Conservation (phyloP, 2,113 vertebrate species). For the Myiopsitta monachus region DNA sequence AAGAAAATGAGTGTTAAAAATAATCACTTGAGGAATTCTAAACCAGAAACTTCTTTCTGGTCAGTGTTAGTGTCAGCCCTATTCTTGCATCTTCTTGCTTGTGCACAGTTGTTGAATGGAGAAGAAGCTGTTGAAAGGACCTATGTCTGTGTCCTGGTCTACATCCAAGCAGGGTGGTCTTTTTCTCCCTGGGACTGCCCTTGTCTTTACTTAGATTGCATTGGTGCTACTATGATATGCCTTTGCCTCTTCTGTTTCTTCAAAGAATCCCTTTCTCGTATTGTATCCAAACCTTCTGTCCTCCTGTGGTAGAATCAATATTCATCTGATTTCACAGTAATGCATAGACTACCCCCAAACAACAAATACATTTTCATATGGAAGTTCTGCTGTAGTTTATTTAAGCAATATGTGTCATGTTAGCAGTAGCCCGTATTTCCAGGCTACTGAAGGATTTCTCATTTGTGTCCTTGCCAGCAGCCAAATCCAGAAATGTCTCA, state of each 20-base stretch:
- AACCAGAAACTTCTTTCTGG: background rate
- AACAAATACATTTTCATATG: background rate
- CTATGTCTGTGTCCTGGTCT: background rate
- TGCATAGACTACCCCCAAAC: background rate
- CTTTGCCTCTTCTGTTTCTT: background rate
- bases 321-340: background rate
- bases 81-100: background rate
- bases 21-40: background rate
- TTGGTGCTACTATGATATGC: background rate
- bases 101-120: background rate
- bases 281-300: background rate
- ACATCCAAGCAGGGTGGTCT: background rate
- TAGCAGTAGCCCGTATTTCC: background rate
- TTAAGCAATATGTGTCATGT: background rate
- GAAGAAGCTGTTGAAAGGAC: background rate
- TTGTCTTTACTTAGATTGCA: background rate
- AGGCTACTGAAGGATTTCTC: conserved; percentile 16
- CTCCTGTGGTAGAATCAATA: background rate
- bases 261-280: background rate
- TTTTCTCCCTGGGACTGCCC: background rate
- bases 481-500: conserved; percentile 1
- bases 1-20: background rate
- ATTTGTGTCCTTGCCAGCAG: conserved; percentile 39
- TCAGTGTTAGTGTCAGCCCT: background rate
- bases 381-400: background rate